A percentile compares a stretch with the other conserved stretches of the same genome.
phyloP scores from a whole-genome alignment of 1,140 invertebrate genomes.

The Drosophila guanche region DNA sequence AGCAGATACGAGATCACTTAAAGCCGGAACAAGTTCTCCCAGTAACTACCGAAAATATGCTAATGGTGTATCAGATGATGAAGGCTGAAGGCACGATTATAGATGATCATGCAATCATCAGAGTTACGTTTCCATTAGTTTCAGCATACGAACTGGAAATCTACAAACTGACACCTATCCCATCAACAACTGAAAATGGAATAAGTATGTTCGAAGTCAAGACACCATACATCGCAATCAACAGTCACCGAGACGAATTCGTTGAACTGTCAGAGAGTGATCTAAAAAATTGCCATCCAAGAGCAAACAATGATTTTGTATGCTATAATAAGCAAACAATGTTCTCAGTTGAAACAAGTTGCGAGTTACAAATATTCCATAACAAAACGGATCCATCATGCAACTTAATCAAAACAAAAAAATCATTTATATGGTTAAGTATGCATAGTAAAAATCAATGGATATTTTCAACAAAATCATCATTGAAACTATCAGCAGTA shows the following conservation, averaged over 20 bases:
- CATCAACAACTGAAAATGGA: neutral
- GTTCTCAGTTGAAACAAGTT: too few relatives aligned
- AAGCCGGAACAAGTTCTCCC: neutral
- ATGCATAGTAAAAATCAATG: too few relatives aligned
- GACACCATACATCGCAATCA: neutral
- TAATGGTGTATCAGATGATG: neutral
- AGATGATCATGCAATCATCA: neutral
- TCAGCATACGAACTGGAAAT: neutral
- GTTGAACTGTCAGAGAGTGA: neutral
- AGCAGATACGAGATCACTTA: neutral
- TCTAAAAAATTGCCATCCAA: neutral
- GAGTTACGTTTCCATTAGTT: constrained; percentile 1
- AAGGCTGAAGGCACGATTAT: neutral
- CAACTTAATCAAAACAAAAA: too few relatives aligned
- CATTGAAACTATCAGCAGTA: too few relatives aligned
- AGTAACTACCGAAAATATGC: neutral
- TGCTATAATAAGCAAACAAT: neutral
- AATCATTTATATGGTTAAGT: too few relatives aligned
- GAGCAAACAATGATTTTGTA: neutral
- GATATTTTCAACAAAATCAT: too few relatives aligned
- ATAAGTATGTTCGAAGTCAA: neutral
- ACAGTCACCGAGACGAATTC: neutral
- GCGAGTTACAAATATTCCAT: too few relatives aligned
- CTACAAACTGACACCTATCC: neutral
- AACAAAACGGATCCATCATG: too few relatives aligned